phyloP scores from a whole-genome alignment of 2,113 vertebrate species.

The Epinephelus lanceolatus region DNA sequence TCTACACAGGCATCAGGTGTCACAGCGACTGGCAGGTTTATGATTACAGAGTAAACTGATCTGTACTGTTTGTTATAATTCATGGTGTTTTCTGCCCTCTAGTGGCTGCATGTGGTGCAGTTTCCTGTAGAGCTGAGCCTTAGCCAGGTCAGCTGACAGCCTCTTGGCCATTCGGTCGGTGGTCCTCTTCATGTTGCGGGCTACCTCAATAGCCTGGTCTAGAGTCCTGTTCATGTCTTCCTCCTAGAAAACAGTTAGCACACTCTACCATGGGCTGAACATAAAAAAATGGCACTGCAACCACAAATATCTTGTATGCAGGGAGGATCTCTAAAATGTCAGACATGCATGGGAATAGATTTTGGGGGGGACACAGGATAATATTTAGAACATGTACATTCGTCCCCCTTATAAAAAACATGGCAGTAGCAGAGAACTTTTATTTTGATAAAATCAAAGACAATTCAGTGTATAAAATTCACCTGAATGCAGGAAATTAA shows the following conservation, averaged over 20 bases:
- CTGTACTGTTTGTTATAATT: conserved; percentile 1
- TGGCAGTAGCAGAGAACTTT: no score
- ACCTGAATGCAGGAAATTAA: no score
- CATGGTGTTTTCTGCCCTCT: conserved; percentile 60
- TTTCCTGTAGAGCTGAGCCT: conserved; percentile 79
- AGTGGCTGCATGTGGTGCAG: conserved; percentile 48
- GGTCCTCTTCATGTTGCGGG: conserved; percentile 88
- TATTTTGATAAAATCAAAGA: no score
- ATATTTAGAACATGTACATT: no score
- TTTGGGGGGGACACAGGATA: no score
- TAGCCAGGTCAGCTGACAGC: conserved; percentile 88
- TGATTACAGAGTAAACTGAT: conserved; percentile 1
- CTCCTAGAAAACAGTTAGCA: conserved; percentile 62
- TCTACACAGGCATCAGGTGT: background rate
- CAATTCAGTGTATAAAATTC: no score
- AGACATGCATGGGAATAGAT: background rate
- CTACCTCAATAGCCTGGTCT: conserved; percentile 90
- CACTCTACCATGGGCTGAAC: background rate
- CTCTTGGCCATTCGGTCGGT: conserved; percentile 90
- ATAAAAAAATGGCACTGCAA: background rate
- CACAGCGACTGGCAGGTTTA: background rate
- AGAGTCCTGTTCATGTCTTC: conserved; percentile 87
- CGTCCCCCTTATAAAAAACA: no score
- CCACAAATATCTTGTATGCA: background rate
- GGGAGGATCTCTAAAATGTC: background rate